These are phyloP conservation scores for Pseudocheirus occidentalis DNA, from an alignment of 2,797 vertebrate species.

Conservation along the genomic window DNA sequence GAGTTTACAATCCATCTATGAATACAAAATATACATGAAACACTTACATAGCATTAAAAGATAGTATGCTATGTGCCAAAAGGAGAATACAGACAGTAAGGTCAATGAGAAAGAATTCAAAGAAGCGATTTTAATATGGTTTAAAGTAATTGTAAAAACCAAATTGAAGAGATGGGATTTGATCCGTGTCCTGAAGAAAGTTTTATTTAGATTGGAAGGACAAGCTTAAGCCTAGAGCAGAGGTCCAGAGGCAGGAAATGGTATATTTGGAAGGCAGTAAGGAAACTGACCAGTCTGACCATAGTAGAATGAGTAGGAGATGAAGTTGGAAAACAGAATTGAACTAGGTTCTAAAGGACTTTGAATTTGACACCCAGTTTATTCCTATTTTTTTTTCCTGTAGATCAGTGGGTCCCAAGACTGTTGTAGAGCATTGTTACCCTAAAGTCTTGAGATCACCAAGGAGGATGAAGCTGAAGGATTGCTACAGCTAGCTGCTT, in stretches of 20 bases:
- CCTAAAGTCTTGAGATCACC: not conserved
- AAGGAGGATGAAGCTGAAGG: not conserved
- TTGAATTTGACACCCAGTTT: not conserved
- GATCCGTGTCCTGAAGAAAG: not conserved
- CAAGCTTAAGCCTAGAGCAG: not conserved
- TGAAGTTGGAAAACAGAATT: not conserved
- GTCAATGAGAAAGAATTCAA: not conserved
- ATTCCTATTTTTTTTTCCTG: not conserved
- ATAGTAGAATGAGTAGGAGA: not conserved
- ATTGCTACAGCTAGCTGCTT: not conserved
- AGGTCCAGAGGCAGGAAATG: not conserved
- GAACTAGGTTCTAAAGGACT: not conserved
- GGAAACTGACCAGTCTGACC: not conserved
- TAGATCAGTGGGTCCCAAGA: not conserved
- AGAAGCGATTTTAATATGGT: not conserved
- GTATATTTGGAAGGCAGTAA: not conserved
- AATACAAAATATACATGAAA: slow-evolving; percentile 13
- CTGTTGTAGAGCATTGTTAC: not conserved
- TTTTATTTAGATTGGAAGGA: not conserved
- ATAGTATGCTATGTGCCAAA: not conserved
- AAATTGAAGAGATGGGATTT: not conserved
- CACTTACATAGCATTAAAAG: not conserved
- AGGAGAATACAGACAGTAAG: not conserved
- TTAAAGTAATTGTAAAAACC: not conserved
- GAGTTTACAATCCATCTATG: not conserved